A percentile compares a stretch with the other conserved stretches of the same genome.
Conservation (phyloP, 2,888 invertebrate species). For the Spodoptera littoralis region DNA sequence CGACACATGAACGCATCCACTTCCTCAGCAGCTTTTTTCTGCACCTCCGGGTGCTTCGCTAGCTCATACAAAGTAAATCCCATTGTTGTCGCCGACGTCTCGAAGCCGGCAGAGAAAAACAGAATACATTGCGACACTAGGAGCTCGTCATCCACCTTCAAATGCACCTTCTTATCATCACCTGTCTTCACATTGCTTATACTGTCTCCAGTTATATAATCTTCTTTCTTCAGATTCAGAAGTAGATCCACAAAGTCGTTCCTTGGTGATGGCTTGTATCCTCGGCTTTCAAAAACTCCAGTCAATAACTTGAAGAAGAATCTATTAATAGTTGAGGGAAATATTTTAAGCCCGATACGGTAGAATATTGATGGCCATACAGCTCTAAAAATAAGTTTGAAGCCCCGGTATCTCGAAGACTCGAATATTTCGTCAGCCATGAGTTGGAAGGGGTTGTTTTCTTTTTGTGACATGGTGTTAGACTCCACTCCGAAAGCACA, state of each 20-base stretch:
- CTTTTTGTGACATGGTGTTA: conserved; percentile 33
- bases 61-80: conserved; percentile 68
- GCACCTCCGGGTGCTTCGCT: conserved; percentile 63
- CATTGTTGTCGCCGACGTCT: conserved; percentile 69
- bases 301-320: conserved; percentile 67
- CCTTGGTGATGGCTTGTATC: conserved; percentile 58
- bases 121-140: conserved; percentile 84
- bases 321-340: conserved; percentile 54
- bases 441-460: conserved; percentile 60
- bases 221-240: conserved; percentile 63
- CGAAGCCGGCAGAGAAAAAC: conserved; percentile 80
- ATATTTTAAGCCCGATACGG: conserved; percentile 57
- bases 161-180: conserved; percentile 48
- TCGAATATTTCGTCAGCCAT: conserved; percentile 64
- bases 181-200: conserved; percentile 59
- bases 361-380: conserved; percentile 74
- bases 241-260: conserved; percentile 73
- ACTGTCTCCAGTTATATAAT: conserved; percentile 63
- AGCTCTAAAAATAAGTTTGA: conserved; percentile 55
- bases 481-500: conserved; percentile 58
- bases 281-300: conserved; percentile 62
- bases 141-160: conserved; percentile 75
- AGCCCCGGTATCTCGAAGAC: conserved; percentile 51
- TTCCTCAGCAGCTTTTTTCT: conserved; percentile 62
- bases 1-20: conserved; percentile 65